Conservation (phyloP, 2,888 invertebrate genomes). For the Caenorhabditis sinica region DNA sequence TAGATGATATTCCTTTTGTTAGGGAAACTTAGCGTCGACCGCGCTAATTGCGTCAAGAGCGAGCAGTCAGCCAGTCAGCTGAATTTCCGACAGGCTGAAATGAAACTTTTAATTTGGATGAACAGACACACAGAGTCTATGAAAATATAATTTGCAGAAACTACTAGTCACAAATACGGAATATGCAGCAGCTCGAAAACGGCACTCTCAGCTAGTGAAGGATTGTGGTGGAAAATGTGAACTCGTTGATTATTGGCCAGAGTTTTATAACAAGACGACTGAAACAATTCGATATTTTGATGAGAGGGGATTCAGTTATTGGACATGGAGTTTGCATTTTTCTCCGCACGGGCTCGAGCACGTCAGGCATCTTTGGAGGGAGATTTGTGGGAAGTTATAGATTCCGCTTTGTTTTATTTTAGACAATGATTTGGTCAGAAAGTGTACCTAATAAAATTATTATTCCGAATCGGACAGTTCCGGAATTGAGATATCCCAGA, state of each 20-base stretch:
- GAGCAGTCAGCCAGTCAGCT: no score
- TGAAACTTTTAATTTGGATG: no score
- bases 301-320: slow-evolving; percentile 45
- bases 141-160: slow-evolving; percentile 8
- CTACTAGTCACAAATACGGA: not conserved
- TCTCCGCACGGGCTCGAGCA: slow-evolving; percentile 45
- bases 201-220: slow-evolving; percentile 30
- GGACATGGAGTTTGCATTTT: slow-evolving; percentile 19
- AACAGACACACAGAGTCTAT: not conserved
- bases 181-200: slow-evolving; percentile 35
- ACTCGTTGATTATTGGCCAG: slow-evolving; percentile 20
- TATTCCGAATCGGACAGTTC: no score
- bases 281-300: slow-evolving; percentile 50
- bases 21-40: no score
- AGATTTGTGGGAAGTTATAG: slow-evolving; percentile 44
- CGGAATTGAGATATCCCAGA: no score
- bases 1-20: no score
- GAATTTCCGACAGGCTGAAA: no score
- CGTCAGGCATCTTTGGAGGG: slow-evolving; percentile 47
- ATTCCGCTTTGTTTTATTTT: not conserved
- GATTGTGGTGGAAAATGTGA: slow-evolving; percentile 40
- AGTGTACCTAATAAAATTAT: no score
- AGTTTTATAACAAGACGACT: slow-evolving; percentile 41
- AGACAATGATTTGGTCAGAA: no score
- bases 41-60: no score